Evolutionary conservation across 2,797 vertebrate genomes (phyloP), one percentile per base, ranked within the genome.

Genomic region (Takifugu ocellatus): DNA sequence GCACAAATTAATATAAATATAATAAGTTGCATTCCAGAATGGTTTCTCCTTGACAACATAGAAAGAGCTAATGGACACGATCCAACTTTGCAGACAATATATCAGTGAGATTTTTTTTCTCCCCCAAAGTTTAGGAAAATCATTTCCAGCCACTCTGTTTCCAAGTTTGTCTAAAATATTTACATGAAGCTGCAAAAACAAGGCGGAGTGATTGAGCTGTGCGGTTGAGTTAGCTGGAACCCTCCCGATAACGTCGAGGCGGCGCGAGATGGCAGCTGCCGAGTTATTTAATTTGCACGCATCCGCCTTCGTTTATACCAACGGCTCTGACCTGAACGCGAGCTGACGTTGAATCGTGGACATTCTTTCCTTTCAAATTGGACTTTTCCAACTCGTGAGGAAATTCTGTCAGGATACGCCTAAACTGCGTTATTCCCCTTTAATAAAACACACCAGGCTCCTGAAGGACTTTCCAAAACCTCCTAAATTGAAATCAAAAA

Each of bases 391-490:
- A 44, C 53, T 58, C 51, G 29, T 21, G 25, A 61, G 59, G 65
- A 67, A 60, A 54, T 65, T 78, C 52, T 57, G 63, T 43, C 42
- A 53, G 72, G 71, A 68, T 68, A 60, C 54, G 56, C 9, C 47
- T 51, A 67, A 15, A 54, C 72, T 59, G 5, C 76, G 60, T 75
- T 63, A 67, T 70, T 75, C 39, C 31, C 53, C 52, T 67, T 59
- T 36, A 83, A 77, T 77, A 77, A 76, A 85, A 65, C 66, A 15
- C 76, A 77, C 76, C 74, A 68, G 55, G 5, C 25, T 74, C 74
- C 74, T 63, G 53, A 49, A 78, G 64, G 63, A 67, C 47, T 4
- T 48, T 70, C 49, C 63, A 56, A 43, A 62, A 50, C 48, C 70
- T 63, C 46, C 68, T 63, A 62, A 43, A 25, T 57, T 54, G 54